phyloP scores from a whole-genome alignment of 37 sponge, comb jelly and placozoan species.

The Halichondria panicea region DNA sequence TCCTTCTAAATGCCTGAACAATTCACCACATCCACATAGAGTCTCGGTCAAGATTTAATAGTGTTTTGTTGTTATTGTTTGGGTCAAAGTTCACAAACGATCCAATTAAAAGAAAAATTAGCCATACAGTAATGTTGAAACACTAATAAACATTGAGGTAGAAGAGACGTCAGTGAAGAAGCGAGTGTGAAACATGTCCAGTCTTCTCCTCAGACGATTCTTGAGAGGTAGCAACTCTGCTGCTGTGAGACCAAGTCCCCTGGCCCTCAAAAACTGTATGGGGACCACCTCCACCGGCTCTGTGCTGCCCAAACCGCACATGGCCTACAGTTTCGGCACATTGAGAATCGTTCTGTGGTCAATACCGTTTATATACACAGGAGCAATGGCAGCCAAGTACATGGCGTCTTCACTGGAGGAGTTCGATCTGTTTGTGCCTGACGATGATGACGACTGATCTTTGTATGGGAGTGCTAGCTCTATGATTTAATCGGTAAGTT shows the following conservation, averaged over 20 bases:
- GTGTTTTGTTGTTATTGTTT: too few relatives aligned
- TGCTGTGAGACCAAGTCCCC: not conserved
- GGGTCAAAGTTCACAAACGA: too few relatives aligned
- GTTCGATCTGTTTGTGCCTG: conserved; percentile 72
- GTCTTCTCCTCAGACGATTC: not conserved
- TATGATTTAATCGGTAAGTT: not conserved
- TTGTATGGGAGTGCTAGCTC: not conserved
- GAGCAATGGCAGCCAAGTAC: conserved; percentile 41
- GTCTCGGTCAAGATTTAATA: too few relatives aligned
- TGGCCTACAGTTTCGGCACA: conserved; percentile 37
- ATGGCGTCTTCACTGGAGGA: conserved; percentile 65
- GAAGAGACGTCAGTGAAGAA: too few relatives aligned
- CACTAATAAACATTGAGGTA: too few relatives aligned
- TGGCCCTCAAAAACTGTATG: not conserved
- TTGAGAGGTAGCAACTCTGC: not conserved
- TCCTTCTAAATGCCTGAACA: not conserved
- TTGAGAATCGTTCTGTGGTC: conserved; percentile 21
- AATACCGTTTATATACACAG: conserved; percentile 52
- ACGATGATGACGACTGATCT: conserved; percentile 76
- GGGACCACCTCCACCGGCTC: conserved; percentile 30
- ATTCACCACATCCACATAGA: not conserved
- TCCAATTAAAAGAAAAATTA: too few relatives aligned
- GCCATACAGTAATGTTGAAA: too few relatives aligned
- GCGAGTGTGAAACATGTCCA: not conserved
- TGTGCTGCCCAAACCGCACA: conserved; percentile 28